These are phyloP conservation scores for Amblyjoppa proteus DNA, from an alignment of 2,888 invertebrate species.

Conservation along the genomic window DNA sequence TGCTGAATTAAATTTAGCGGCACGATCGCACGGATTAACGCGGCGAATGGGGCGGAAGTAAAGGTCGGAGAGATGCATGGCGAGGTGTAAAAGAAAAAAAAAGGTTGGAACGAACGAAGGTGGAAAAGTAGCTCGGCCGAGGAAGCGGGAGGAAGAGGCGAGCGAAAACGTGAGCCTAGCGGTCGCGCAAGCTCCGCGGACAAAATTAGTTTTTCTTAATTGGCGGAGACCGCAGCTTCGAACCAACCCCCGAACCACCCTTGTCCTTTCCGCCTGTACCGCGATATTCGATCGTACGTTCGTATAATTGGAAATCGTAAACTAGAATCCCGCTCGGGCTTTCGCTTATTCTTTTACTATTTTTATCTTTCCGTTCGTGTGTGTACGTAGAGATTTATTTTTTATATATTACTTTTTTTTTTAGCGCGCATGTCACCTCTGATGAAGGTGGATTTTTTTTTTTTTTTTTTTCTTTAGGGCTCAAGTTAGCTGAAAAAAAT, in stretches of 20 bases:
- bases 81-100: constrained; percentile 33
- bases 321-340: constrained; percentile 59
- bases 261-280: constrained; percentile 9
- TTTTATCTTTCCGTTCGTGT: constrained; percentile 28
- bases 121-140: constrained; percentile 49
- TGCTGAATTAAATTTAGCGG: constrained; percentile 80
- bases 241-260: constrained; percentile 26
- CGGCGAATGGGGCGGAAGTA: constrained; percentile 64
- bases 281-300: constrained; percentile 69
- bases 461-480: no score
- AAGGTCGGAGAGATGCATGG: constrained; percentile 36
- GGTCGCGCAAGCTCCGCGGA: constrained; percentile 64
- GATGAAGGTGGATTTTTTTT: not conserved
- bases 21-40: constrained; percentile 69
- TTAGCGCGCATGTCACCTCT: not conserved
- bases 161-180: constrained; percentile 7
- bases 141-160: constrained; percentile 27
- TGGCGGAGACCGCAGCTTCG: constrained; percentile 73
- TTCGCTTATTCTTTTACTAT: constrained; percentile 35
- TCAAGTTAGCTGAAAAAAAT: no score
- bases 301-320: constrained; percentile 72
- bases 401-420: constrained; percentile 14
- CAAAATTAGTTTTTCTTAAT: constrained; percentile 84
- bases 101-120: constrained; percentile 30
- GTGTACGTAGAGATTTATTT: not conserved